These are phyloP conservation scores for Tenebrio molitor DNA, from an alignment of 1,140 invertebrate species.

Conservation along the genomic window DNA sequence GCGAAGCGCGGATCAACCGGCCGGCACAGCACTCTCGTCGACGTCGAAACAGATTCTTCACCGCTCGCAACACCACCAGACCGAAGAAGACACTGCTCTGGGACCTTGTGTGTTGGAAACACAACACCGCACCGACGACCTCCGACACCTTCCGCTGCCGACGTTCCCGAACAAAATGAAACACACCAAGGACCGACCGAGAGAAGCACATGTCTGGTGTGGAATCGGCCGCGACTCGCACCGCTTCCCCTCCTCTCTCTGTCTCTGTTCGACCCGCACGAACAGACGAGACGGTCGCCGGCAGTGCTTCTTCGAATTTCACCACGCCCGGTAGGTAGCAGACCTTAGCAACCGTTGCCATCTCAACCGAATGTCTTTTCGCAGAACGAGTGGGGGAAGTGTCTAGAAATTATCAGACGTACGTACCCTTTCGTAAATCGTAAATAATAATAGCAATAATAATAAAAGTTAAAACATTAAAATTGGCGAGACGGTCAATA, in stretches of 20 bases:
- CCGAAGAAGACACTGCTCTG: no score
- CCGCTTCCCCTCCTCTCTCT: neutral
- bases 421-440: constrained; percentile 36
- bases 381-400: constrained; percentile 31
- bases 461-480: constrained; percentile 16
- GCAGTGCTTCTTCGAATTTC: constrained; percentile 19
- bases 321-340: constrained; percentile 50
- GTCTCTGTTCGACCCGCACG: constrained; percentile 8
- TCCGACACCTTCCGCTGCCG: constrained; percentile 1
- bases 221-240: neutral
- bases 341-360: constrained; percentile 51
- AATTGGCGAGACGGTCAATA: neutral
- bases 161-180: constrained; percentile 32
- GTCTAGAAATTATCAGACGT: constrained; percentile 36
- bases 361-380: constrained; percentile 47
- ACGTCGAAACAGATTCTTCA: no score
- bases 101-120: no score
- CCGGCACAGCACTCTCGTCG: no score
- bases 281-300: constrained; percentile 13
- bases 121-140: constrained; percentile 2
- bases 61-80: no score
- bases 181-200: constrained; percentile 31
- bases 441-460: constrained; percentile 25
- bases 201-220: constrained; percentile 48
- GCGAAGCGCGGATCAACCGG: neutral